Evolutionary conservation across 2,797 vertebrate species (phyloP).

Genomic region (Hirundo rustica): DNA sequence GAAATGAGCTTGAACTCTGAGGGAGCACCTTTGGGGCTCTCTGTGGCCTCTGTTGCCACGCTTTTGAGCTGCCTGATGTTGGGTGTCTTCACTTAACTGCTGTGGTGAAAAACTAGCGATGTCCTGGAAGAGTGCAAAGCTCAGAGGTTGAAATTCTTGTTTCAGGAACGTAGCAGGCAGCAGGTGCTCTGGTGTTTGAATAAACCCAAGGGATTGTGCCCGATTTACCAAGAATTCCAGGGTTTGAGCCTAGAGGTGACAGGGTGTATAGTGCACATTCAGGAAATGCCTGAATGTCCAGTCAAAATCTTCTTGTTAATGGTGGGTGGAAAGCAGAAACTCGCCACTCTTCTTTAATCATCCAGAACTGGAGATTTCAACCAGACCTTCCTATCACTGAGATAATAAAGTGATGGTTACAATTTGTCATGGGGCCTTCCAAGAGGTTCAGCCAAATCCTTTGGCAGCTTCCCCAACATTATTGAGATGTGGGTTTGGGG

Average conservation of each 20-base stretch:
- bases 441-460: slow-evolving; percentile 41
- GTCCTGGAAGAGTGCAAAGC: not conserved
- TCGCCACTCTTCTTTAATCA: not conserved
- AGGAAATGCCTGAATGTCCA: not conserved
- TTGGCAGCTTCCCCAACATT: slow-evolving; percentile 41
- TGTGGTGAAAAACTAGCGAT: not conserved
- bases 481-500: slow-evolving; percentile 29
- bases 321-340: not conserved
- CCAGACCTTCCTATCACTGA: not conserved
- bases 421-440: slow-evolving; percentile 17
- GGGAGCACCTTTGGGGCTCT: not conserved
- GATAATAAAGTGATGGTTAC: slow-evolving; percentile 29
- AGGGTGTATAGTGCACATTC: not conserved
- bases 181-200: not conserved
- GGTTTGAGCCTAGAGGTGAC: not conserved
- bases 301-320: not conserved
- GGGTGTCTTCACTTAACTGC: not conserved
- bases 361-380: not conserved
- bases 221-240: not conserved
- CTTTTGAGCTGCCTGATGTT: accelerated
- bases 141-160: not conserved
- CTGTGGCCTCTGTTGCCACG: not conserved
- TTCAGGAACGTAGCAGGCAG: not conserved
- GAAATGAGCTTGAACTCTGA: not conserved
- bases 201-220: not conserved